A percentile compares a stretch with the other conserved stretches of the same genome.
These are phyloP conservation scores for Otus scops DNA, from an alignment of 2,797 vertebrate species.

Conservation along the genomic window DNA sequence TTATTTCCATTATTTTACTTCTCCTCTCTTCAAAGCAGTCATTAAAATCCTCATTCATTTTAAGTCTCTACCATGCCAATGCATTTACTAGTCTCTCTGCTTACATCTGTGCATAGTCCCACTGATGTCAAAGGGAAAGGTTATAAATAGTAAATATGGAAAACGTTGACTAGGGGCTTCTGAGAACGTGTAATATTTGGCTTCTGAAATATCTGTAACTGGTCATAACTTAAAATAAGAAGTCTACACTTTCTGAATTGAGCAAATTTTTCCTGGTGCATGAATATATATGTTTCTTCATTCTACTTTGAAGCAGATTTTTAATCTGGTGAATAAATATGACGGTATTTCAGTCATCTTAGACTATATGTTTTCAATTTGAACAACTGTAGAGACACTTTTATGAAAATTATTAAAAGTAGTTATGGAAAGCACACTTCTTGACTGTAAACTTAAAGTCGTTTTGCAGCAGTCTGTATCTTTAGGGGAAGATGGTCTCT, in stretches of 20 bases:
- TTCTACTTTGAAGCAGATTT: neutral
- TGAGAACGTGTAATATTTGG: neutral
- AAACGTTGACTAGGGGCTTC: neutral
- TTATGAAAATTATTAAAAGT: neutral
- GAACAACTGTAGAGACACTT: neutral
- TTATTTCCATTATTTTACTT: neutral
- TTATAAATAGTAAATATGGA: neutral
- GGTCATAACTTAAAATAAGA: neutral
- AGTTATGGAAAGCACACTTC: neutral
- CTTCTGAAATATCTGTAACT: slow-evolving; percentile 7
- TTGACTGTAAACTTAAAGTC: neutral
- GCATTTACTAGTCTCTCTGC: neutral
- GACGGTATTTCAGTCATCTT: neutral
- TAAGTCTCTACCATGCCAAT: neutral
- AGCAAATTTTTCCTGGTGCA: neutral
- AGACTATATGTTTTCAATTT: neutral
- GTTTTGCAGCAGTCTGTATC: neutral
- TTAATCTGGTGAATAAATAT: neutral
- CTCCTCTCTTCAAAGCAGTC: neutral
- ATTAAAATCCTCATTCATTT: neutral
- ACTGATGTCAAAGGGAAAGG: neutral
- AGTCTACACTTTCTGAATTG: neutral
- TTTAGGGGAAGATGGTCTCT: neutral
- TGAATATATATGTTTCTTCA: neutral
- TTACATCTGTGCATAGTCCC: neutral